phyloP scores from a whole-genome alignment of 37 sponge, comb jelly and placozoan species.

The Petrosia ficiformis region DNA sequence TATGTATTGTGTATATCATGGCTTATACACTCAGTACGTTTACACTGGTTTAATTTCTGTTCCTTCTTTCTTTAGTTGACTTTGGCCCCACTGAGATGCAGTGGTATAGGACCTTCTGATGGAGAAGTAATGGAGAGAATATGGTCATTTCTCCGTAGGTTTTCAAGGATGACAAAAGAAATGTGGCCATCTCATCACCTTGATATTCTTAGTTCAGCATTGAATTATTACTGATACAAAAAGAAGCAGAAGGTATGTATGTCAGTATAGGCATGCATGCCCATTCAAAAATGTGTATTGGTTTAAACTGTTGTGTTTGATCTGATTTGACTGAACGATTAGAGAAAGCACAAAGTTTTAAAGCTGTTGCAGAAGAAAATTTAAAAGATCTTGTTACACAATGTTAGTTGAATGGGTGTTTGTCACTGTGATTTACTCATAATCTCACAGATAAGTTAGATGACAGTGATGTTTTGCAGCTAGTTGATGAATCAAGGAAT shows the following conservation, averaged over 20 bases:
- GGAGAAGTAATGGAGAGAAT: conserved; percentile 10
- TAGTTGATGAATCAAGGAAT: neutral
- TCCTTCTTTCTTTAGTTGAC: neutral
- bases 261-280: no score
- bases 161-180: conserved; percentile 6
- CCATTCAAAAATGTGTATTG: neutral
- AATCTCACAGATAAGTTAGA: neutral
- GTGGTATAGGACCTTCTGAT: neutral
- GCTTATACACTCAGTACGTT: neutral
- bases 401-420: neutral
- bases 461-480: neutral
- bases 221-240: neutral
- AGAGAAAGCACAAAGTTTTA: neutral
- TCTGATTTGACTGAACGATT: no score
- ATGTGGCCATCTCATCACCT: conserved; percentile 1
- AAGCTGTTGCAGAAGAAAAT: no score
- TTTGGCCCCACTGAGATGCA: neutral
- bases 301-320: no score
- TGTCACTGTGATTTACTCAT: neutral
- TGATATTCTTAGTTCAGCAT: neutral
- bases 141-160: conserved; percentile 1
- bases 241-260: neutral
- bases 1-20: conserved; percentile 2
- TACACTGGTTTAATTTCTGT: no score
- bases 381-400: no score